Base-by-base conservation (phyloP, 92 coral and sea anemone genomes). In the Epizoanthus rinbou region DNA sequence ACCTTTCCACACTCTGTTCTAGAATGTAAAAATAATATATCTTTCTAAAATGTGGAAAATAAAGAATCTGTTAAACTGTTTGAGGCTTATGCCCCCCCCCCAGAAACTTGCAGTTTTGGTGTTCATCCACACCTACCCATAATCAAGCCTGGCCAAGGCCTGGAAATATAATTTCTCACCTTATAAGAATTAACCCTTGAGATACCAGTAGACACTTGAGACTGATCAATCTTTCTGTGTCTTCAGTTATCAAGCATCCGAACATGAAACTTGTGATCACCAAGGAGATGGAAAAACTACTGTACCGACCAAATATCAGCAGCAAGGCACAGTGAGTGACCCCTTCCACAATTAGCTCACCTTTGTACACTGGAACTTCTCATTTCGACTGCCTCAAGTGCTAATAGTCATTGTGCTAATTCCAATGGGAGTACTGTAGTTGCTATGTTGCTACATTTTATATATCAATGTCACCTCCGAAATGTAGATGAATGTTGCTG, bases 271-370 rank as follows among this genome's bases (percentile, higher is more conserved):
- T 90, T 75, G 97, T 96, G 18, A 81, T 96, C 50, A 89, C 98
- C 13, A 91, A 88, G 71, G 99, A 87, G 72, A 92, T 96, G 6
- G 99, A 96, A 65, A 84, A 89, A 19, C 92, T 96, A n/a, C 88
- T 96, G 47, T 96, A 94, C 82, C 74, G 99, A 69, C 93, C 99
- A 15, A 96, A 96, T 70, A 87, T 96, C 74, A 86, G 93, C 86
- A 85, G 85, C 59, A 96, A 96, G 85, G 99, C 99, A 64, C 99
- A 96, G 99, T 96, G 85, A 88, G 99, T 88, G 85, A 52, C 6
- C 5, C 31, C 63, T n/a, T 56, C 28, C 47, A 16, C 6, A 71
- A 6, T 35, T 35, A 35, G 8, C 41, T 13, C 64, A 39, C 8
- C 16, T n/a, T 50, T 0, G 41, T 22, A 67, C 53, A 14, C 18